Conservation (phyloP, 2,113 vertebrate genomes). For the Sorex fumeus region DNA sequence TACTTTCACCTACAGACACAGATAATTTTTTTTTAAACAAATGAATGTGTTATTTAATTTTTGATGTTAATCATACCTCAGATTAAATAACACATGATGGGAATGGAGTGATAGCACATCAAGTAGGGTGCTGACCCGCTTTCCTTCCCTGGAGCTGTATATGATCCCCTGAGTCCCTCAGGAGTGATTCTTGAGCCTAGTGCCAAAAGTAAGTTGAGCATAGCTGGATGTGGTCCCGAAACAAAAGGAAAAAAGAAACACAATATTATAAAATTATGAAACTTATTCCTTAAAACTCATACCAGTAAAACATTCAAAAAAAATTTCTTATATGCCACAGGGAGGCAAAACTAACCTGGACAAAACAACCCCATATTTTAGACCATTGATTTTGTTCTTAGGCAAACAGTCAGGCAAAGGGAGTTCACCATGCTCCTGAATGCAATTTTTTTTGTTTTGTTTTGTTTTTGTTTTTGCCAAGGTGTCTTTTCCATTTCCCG, state of each 20-base stretch:
- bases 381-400: neutral
- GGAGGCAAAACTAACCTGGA: neutral
- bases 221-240: too few relatives aligned
- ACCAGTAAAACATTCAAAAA: neutral
- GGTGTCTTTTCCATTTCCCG: neutral
- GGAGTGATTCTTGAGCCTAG: too few relatives aligned
- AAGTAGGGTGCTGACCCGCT: too few relatives aligned
- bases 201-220: too few relatives aligned
- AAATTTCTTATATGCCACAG: neutral
- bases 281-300: neutral
- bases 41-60: neutral
- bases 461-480: too few relatives aligned
- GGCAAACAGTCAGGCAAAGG: neutral
- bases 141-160: too few relatives aligned
- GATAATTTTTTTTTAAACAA: conserved; percentile 33
- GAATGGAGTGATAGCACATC: neutral
- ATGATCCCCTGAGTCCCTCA: too few relatives aligned
- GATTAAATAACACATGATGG: conserved; percentile 18
- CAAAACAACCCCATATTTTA: neutral
- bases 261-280: conserved; percentile 5
- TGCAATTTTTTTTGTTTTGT: too few relatives aligned
- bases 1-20: neutral
- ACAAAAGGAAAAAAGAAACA: neutral
- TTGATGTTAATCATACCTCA: neutral
- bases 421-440: neutral